A percentile compares a stretch with the other conserved stretches of the same genome.
Evolutionary conservation across 2,113 vertebrate genomes (phyloP).

Genomic region (Phocoena phocoena): DNA sequence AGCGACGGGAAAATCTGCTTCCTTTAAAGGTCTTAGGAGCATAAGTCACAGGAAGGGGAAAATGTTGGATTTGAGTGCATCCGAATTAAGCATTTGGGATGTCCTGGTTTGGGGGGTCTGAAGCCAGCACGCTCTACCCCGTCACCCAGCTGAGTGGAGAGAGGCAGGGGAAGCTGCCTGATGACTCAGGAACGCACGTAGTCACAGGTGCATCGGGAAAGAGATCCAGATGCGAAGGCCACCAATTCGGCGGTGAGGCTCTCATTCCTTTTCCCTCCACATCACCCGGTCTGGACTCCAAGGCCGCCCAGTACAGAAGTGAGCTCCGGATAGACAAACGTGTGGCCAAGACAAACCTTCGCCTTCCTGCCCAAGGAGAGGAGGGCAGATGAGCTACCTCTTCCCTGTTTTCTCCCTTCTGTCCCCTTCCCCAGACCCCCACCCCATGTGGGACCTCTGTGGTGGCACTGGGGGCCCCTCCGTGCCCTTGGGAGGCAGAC

Average conservation of each 20-base stretch:
- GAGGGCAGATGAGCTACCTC: fast-evolving
- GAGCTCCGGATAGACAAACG: background rate
- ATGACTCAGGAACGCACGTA: background rate
- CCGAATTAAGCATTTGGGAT: fast-evolving
- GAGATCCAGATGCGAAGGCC: background rate
- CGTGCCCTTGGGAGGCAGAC: too few relatives aligned
- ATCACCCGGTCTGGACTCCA: background rate
- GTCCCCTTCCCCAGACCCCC: background rate
- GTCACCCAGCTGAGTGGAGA: too few relatives aligned
- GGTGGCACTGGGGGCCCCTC: background rate
- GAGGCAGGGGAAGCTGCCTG: fast-evolving
- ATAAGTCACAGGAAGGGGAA: background rate
- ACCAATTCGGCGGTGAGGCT: fast-evolving
- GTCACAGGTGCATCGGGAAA: background rate
- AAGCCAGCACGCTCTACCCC: too few relatives aligned
- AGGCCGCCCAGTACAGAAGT: too few relatives aligned
- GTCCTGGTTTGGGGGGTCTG: too few relatives aligned
- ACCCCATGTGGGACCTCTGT: too few relatives aligned
- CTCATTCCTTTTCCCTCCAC: too few relatives aligned
- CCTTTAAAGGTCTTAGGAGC: background rate
- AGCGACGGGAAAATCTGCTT: fast-evolving
- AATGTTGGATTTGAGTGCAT: fast-evolving
- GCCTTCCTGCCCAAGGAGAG: background rate
- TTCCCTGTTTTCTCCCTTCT: too few relatives aligned
- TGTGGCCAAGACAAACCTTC: too few relatives aligned